Evolutionary conservation across 2,888 invertebrate species (phyloP), one percentile per base, ranked within the genome.

Genomic region (Plusia festucae): DNA sequence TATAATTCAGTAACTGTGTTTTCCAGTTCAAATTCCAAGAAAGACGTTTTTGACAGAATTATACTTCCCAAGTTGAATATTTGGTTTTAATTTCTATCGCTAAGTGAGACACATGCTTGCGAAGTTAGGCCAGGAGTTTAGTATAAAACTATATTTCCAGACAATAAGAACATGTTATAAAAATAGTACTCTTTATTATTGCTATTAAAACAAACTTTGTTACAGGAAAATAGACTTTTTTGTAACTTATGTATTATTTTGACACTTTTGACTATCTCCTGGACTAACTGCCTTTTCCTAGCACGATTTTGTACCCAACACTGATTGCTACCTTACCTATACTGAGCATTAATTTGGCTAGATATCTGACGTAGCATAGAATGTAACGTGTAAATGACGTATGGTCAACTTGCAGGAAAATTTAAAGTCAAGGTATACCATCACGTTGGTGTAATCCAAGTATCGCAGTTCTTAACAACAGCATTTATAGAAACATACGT

Each of bases 331-430:
- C 61, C 68, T 73, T 72, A 79, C 46, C 57, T 67, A 70, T 62
- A 75, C 71, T 84, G 83, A 82, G 80, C 84, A 70, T 67, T 60
- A 59, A 58, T 61, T 83, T 84, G 83, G 85, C 83, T 75, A 53
- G 46, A 58, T 53, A 53, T 72, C 63, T 27, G 20, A 68, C 66
- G 63, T 34, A 70, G 53, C 57, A 53, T 61, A 46, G 46, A 52
- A 18, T 40, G n/a, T 40, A 16, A 24, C 5, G 55, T 49, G 57
- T 53, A 68, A 51, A 66, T 78, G 65, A 78, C 68, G 61, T 70
- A 69, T 60, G 60, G 54, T 56, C 30, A 20, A 0, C 8, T 30
- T 9, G 9, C 7, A 30, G 30, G 9, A 8, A 9, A 9, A 30
- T 7, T 30, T 9, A n/a, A n/a, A n/a, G n/a, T n/a, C n/a, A n/a